These are phyloP conservation scores for Cryptus viduatorius DNA, from an alignment of 2,888 invertebrate species.

Conservation along the genomic window DNA sequence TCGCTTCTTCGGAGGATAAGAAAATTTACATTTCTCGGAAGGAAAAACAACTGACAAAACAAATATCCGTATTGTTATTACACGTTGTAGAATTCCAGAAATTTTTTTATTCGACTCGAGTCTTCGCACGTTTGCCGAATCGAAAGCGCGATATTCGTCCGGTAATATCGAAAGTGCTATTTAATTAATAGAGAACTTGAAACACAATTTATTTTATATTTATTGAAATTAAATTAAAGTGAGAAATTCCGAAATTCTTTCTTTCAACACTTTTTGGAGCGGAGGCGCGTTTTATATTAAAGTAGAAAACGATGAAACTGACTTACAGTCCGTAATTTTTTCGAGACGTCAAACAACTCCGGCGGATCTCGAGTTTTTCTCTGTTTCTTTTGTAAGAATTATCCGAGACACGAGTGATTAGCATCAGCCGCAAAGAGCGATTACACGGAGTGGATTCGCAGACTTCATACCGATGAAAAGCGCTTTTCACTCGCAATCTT, in stretches of 20 bases:
- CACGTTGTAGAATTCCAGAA: too few species aligned
- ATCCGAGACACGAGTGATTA: conserved; percentile 15
- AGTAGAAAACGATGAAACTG: not conserved
- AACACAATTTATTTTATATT: not conserved
- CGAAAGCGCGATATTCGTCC: not conserved
- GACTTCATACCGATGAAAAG: not conserved
- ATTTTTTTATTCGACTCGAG: too few species aligned
- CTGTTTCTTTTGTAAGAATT: not conserved
- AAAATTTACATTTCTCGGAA: too few species aligned
- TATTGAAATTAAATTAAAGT: not conserved
- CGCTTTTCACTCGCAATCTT: conserved; percentile 35
- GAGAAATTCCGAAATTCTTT: not conserved
- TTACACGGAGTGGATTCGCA: too few species aligned
- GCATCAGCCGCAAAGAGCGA: not conserved
- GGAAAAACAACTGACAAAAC: too few species aligned
- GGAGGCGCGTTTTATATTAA: not conserved
- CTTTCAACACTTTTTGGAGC: not conserved
- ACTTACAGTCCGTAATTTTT: conserved; percentile 7
- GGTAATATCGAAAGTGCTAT: not conserved
- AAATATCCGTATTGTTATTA: too few species aligned
- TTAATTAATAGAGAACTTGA: not conserved
- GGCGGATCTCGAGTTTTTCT: not conserved
- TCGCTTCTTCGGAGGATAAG: too few species aligned
- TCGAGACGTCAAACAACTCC: not conserved
- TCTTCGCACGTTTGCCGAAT: not conserved